phyloP scores from a whole-genome alignment of 2,888 invertebrate species.

The Eupithecia vulgata region DNA sequence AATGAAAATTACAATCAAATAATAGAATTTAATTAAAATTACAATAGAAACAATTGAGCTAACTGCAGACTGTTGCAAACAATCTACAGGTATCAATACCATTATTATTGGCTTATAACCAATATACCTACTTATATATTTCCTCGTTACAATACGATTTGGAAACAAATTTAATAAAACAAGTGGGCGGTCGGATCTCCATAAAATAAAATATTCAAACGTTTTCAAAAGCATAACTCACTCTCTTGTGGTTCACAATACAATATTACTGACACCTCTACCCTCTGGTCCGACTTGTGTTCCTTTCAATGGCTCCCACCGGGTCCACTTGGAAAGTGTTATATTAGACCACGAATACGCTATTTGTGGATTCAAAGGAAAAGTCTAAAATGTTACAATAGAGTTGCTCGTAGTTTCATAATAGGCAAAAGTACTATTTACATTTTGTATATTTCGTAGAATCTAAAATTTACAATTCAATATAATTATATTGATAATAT shows the following conservation, averaged over 20 bases:
- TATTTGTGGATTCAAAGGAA: background rate
- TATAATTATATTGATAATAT: background rate
- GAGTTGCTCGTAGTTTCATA: background rate
- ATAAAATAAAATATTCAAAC: background rate
- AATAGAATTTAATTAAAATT: no score
- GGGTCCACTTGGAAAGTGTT: background rate
- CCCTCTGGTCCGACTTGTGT: background rate
- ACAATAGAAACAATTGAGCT: no score
- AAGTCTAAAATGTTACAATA: background rate
- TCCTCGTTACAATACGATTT: background rate
- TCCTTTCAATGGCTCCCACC: background rate
- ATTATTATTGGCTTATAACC: no score
- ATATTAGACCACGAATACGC: background rate
- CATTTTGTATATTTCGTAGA: background rate
- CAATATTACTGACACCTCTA: background rate
- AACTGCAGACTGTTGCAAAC: no score
- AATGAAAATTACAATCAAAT: no score
- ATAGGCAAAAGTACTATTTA: background rate
- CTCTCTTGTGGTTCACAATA: slow-evolving; percentile 4
- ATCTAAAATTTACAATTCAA: background rate
- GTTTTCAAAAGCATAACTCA: slow-evolving; percentile 1
- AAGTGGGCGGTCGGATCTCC: background rate
- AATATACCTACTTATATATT: no score
- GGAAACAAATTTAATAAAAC: background rate
- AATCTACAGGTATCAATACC: no score